These are phyloP conservation scores for Odontophorus gujanensis DNA, from an alignment of 2,113 vertebrate genomes.

Conservation along the genomic window DNA sequence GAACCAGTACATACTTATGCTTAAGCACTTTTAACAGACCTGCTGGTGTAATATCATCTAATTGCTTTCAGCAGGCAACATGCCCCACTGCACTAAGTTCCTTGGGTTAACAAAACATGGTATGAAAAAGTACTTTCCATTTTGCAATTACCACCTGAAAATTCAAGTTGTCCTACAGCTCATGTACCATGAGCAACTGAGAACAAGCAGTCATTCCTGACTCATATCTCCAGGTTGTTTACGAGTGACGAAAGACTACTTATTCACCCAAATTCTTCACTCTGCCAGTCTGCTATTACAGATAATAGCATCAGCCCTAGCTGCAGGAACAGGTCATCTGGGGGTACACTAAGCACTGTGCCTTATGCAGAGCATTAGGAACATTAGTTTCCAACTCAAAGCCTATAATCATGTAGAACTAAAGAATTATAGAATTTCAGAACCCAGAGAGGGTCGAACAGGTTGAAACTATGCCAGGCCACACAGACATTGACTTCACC, in stretches of 20 bases:
- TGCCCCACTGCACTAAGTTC: not conserved
- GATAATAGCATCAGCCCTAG: not conserved
- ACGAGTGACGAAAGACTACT: not conserved
- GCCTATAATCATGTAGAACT: not conserved
- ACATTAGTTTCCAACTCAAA: not conserved
- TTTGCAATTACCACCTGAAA: not conserved
- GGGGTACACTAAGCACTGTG: not conserved
- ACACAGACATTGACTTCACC: not conserved
- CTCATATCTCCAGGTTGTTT: not conserved
- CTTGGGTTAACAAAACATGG: not conserved
- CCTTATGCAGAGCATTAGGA: not conserved
- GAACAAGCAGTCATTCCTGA: not conserved
- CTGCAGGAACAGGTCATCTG: not conserved
- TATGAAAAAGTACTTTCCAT: not conserved
- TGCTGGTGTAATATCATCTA: not conserved
- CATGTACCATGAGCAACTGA: not conserved
- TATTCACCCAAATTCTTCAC: not conserved
- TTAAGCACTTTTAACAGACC: not conserved
- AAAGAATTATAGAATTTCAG: accelerated
- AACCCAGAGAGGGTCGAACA: not conserved
- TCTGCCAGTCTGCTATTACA: not conserved
- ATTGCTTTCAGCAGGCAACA: not conserved
- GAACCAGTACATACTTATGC: not conserved
- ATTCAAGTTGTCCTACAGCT: not conserved
- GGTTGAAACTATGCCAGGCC: not conserved